Conservation (phyloP, 2,888 invertebrate species). For the Bombylius major region DNA sequence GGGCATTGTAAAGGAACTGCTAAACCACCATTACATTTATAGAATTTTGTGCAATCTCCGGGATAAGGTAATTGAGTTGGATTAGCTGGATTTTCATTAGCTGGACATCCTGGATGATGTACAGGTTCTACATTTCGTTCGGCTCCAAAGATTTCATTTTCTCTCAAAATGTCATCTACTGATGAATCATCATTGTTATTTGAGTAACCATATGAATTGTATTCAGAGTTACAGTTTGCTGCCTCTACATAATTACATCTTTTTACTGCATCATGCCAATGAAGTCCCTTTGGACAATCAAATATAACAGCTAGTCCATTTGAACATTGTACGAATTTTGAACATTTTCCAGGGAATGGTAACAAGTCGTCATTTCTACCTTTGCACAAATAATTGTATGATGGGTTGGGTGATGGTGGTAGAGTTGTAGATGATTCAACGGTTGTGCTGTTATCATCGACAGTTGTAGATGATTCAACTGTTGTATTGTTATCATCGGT, state of each 20-base stretch:
- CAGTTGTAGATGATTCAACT: too few species aligned
- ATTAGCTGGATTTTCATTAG: constrained; percentile 8
- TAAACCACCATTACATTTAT: constrained; percentile 17
- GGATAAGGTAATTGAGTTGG: constrained; percentile 17
- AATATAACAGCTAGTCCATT: constrained; percentile 6
- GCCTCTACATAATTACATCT: constrained; percentile 11
- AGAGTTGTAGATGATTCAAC: background rate
- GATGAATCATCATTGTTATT: too few species aligned
- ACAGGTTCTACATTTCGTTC: background rate
- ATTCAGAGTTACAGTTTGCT: background rate
- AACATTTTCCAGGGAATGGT: constrained; percentile 5
- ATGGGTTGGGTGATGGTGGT: too few species aligned
- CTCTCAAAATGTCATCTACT: too few species aligned
- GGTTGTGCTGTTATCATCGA: too few species aligned
- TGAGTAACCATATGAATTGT: background rate
- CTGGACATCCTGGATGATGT: background rate
- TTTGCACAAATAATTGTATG: background rate
- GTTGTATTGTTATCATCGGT: too few species aligned
- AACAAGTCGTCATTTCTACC: background rate
- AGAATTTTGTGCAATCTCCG: constrained; percentile 21
- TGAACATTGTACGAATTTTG: constrained; percentile 12
- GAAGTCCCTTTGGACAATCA: constrained; percentile 10
- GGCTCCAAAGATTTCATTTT: too few species aligned
- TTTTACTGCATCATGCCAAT: constrained; percentile 6
- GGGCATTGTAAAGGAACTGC: constrained; percentile 20